A percentile compares a stretch with the other conserved stretches of the same genome.
Conservation (phyloP, 1,140 invertebrate genomes). For the Drosophila guanche region DNA sequence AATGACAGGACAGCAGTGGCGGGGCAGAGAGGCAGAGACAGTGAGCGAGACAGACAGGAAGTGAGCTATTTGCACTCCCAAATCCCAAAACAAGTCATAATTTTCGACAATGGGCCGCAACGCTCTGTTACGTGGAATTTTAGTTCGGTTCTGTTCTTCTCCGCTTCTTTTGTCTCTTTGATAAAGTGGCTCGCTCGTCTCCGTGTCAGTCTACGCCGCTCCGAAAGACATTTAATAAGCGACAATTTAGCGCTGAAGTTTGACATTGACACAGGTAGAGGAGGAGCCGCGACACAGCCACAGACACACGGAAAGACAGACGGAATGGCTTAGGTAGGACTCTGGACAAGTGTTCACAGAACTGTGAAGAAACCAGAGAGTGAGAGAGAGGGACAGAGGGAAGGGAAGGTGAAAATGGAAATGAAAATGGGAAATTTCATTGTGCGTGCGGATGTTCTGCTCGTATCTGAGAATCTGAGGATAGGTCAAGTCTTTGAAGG, state of each 20-base stretch:
- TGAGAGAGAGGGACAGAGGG: no score
- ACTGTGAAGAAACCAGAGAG: no score
- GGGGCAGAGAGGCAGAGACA: neutral
- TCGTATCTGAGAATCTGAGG: conserved; percentile 18
- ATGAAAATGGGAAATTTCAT: conserved; percentile 10
- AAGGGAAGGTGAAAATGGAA: no score
- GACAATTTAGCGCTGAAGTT: conserved; percentile 76
- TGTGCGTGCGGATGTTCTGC: conserved; percentile 44
- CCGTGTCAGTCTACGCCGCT: conserved; percentile 15
- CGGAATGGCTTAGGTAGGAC: conserved; percentile 40
- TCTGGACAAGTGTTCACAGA: conserved; percentile 24
- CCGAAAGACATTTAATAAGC: conserved; percentile 69
- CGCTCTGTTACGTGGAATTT: conserved; percentile 68
- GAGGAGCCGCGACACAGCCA: conserved; percentile 20
- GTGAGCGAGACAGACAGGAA: conserved; percentile 60
- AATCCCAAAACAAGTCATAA: conserved; percentile 76
- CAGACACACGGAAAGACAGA: conserved; percentile 21
- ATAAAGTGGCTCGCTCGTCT: conserved; percentile 55
- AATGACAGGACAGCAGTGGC: no score
- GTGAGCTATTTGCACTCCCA: conserved; percentile 78
- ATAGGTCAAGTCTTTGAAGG: conserved; percentile 22
- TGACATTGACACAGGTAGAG: conserved; percentile 76
- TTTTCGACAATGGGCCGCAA: conserved; percentile 66
- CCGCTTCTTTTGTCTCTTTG: conserved; percentile 25
- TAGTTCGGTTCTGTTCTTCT: conserved; percentile 4